Percentiles rank a stretch among this genome's conserved stretches.
Conservation (phyloP, 1,140 invertebrate species). For the Drosophila arawakana region DNA sequence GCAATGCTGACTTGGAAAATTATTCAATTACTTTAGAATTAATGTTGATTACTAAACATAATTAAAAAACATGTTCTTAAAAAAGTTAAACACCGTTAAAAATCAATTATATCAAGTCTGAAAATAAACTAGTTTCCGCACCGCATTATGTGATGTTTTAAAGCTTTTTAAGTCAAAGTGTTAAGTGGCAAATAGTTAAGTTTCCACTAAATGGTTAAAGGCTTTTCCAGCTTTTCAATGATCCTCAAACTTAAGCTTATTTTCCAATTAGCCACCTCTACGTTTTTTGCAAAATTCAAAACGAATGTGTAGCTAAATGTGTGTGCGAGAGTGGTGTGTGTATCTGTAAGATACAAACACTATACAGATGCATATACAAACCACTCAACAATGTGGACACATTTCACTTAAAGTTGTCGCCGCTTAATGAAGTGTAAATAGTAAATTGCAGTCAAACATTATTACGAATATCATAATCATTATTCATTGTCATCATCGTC, state of each 20-base stretch:
- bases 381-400: conserved; percentile 75
- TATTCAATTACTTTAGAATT: not conserved
- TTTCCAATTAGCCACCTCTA: conserved; percentile 58
- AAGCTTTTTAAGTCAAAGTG: conserved; percentile 47
- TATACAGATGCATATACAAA: conserved; percentile 51
- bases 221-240: conserved; percentile 42
- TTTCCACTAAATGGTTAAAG: conserved; percentile 34
- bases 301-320: not conserved
- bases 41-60: not conserved
- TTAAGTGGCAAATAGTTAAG: conserved; percentile 26
- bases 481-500: conserved; percentile 34
- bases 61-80: conserved; percentile 18
- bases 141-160: not conserved
- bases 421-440: conserved; percentile 82
- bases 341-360: conserved; percentile 44
- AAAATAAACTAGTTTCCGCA: conserved; percentile 32
- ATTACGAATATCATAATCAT: conserved; percentile 65
- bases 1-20: not conserved
- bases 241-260: conserved; percentile 63
- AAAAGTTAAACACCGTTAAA: conserved; percentile 1
- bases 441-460: conserved; percentile 81
- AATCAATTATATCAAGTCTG: conserved; percentile 30
- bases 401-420: conserved; percentile 81
- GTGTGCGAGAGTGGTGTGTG: conserved; percentile 1
- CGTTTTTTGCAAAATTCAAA: conserved; percentile 13